Percentiles rank a stretch among this genome's conserved stretches.
These are phyloP conservation scores for Drosophila bocki DNA, from an alignment of 1,140 invertebrate genomes.

Conservation along the genomic window DNA sequence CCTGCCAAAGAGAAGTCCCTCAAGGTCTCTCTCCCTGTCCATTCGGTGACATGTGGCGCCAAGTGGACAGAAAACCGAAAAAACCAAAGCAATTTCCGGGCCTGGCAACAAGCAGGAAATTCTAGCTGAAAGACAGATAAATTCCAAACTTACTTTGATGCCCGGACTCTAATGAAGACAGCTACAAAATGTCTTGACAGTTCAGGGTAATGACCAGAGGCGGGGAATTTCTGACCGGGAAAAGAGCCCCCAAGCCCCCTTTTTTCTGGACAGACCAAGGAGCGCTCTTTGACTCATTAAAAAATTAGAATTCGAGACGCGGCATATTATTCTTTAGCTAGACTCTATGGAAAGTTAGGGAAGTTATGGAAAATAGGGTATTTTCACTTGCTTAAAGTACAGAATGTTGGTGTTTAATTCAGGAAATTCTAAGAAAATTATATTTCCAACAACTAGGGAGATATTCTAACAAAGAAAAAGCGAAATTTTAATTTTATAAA, in stretches of 20 bases:
- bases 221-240: slow-evolving; percentile 3
- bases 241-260: not conserved
- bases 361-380: no score
- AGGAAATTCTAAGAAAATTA: not conserved
- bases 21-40: slow-evolving; percentile 37
- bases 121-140: slow-evolving; percentile 26
- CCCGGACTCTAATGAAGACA: slow-evolving; percentile 53
- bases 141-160: slow-evolving; percentile 51
- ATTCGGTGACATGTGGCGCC: slow-evolving; percentile 68
- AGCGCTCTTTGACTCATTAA: slow-evolving; percentile 63
- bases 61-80: slow-evolving; percentile 32
- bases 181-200: slow-evolving; percentile 46
- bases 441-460: no score
- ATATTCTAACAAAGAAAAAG: no score
- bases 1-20: slow-evolving; percentile 55
- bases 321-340: slow-evolving; percentile 12
- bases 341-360: not conserved
- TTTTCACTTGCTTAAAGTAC: accelerated
- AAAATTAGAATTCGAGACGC: slow-evolving; percentile 46
- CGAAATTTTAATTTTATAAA: no score
- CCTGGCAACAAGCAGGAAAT: slow-evolving; percentile 29
- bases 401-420: not conserved
- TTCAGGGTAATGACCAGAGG: slow-evolving; percentile 7
- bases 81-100: slow-evolving; percentile 67
- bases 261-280: slow-evolving; percentile 3